Evolutionary conservation across 2,113 vertebrate species (phyloP).

Genomic region (Macaca nemestrina): DNA sequence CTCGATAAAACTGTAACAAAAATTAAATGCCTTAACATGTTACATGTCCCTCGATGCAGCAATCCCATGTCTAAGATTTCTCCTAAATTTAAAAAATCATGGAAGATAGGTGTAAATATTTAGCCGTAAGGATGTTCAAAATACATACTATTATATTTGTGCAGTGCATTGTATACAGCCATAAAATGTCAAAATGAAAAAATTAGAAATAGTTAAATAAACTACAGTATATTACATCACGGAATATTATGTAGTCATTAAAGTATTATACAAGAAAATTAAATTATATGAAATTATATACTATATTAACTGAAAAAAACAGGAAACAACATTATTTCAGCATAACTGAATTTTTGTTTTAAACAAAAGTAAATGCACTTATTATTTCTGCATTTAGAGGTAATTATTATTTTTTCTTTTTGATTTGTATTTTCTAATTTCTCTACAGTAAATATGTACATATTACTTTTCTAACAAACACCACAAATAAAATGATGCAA

Average conservation of each 20-base stretch:
- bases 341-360: not conserved
- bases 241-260: not conserved
- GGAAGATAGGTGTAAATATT: not conserved
- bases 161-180: not conserved
- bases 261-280: not conserved
- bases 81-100: not conserved
- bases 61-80: not conserved
- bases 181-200: constrained; percentile 22
- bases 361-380: constrained; percentile 1
- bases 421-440: constrained; percentile 29
- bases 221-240: not conserved
- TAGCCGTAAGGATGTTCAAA: not conserved
- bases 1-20: not conserved
- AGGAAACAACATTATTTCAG: not conserved
- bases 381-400: not conserved
- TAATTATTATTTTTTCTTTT: constrained; percentile 24
- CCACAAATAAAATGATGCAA: not conserved
- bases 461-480: constrained; percentile 15
- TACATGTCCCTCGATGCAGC: not conserved
- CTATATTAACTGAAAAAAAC: not conserved
- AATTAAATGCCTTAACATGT: not conserved
- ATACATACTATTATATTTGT: not conserved
- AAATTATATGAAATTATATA: not conserved
- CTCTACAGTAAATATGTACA: not conserved
- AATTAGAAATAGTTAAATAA: not conserved